These are phyloP conservation scores for cattle (Bos taurus) DNA, from an alignment of 2,113 vertebrate genomes.

Conservation along the genomic window ARS-UCD2.0 NC_037348.1:8742501-8743000, in stretches of 20 bases:
- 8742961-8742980: slow-evolving; percentile 83
- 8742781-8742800: background rate
- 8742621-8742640: slow-evolving; percentile 75
- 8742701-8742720: slow-evolving; percentile 63
- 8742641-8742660: slow-evolving; percentile 69
- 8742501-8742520: slow-evolving; percentile 73
- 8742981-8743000: background rate
- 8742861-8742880: slow-evolving; percentile 83
- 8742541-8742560: slow-evolving; percentile 55
- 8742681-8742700: slow-evolving; percentile 75
- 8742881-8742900: slow-evolving; percentile 73
- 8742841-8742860: slow-evolving; percentile 85
- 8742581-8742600: slow-evolving; percentile 76
- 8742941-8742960: slow-evolving; percentile 86
- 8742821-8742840: slow-evolving; percentile 84
- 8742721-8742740: slow-evolving; percentile 64
- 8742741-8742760: background rate
- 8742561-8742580: slow-evolving; percentile 80
- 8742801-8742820: slow-evolving; percentile 18
- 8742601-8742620: slow-evolving; percentile 79
- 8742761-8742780: accelerated
- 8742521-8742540: slow-evolving; percentile 73
- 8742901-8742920: slow-evolving; percentile 82
- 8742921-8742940: slow-evolving; percentile 84
- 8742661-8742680: slow-evolving; percentile 72